Conservation (phyloP, 2,113 vertebrate genomes). For the Cyprinodon brontotheroides region DNA sequence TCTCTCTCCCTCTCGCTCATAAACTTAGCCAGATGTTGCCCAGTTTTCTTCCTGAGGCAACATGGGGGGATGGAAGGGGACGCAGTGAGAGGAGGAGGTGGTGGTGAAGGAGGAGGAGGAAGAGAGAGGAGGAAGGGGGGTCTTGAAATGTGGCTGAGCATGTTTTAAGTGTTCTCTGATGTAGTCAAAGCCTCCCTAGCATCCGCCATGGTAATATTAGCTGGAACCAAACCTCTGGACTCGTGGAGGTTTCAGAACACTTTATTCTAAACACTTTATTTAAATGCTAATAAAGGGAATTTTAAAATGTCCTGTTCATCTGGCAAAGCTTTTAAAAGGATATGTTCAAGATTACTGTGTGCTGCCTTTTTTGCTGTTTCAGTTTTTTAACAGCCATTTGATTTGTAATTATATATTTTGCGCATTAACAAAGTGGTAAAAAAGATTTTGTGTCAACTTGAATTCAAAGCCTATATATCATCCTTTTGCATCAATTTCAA, state of each 20-base stretch:
- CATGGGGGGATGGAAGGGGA: constrained; percentile 39
- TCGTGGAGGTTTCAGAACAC: constrained; percentile 9
- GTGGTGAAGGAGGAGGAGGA: constrained; percentile 15
- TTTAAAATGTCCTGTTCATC: not conserved
- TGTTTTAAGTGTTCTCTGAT: constrained; percentile 67
- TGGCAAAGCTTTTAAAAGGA: not conserved
- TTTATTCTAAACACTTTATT: constrained; percentile 29
- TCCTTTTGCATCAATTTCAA: not conserved
- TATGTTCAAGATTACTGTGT: too few species aligned
- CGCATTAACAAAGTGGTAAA: not conserved
- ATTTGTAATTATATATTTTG: not conserved
- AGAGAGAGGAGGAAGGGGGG: constrained; percentile 20
- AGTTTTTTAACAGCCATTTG: not conserved
- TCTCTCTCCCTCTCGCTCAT: constrained; percentile 59
- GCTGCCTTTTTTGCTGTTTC: not conserved
- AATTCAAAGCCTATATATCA: not conserved
- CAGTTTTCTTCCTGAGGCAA: constrained; percentile 75
- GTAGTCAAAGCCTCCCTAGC: constrained; percentile 51
- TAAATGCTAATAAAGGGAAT: not conserved
- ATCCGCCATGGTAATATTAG: constrained; percentile 52
- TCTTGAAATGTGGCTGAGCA: constrained; percentile 68
- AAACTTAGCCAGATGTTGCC: constrained; percentile 84
- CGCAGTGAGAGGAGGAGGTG: constrained; percentile 45
- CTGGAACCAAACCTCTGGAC: constrained; percentile 19
- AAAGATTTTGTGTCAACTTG: not conserved